phyloP scores from a whole-genome alignment of 2,888 invertebrate genomes.

The Diarsia brunnea region DNA sequence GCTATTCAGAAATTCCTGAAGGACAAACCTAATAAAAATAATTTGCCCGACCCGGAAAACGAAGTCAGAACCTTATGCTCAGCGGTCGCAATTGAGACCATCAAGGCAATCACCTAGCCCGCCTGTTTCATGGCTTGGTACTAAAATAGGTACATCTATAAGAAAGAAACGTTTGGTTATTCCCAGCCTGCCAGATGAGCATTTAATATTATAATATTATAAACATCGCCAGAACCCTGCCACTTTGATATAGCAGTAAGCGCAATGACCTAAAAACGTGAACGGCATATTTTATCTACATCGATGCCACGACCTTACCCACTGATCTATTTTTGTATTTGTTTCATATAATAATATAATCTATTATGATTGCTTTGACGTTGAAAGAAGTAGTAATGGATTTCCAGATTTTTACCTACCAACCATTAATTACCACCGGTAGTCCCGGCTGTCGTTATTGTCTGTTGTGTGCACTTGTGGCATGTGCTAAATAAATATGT shows the following conservation, averaged over 20 bases:
- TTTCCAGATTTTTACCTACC: neutral
- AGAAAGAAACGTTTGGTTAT: neutral
- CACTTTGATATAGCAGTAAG: slow-evolving; percentile 30
- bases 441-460: neutral
- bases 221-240: slow-evolving; percentile 5
- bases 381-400: neutral
- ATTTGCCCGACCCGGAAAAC: no score
- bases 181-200: neutral
- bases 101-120: no score
- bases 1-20: no score
- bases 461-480: no score
- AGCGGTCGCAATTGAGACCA: no score
- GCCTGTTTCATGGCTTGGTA: neutral
- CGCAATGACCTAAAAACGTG: slow-evolving; percentile 36
- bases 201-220: slow-evolving; percentile 5
- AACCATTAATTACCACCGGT: neutral
- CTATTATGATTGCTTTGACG: neutral
- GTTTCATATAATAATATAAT: slow-evolving; percentile 9
- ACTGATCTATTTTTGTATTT: slow-evolving; percentile 15
- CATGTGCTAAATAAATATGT: no score
- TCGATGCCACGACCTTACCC: slow-evolving; percentile 19
- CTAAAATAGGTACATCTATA: neutral
- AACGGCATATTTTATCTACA: slow-evolving; percentile 4
- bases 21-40: no score
- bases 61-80: no score